Conservation (phyloP, 2,888 invertebrate genomes). For the Apeira syringaria region DNA sequence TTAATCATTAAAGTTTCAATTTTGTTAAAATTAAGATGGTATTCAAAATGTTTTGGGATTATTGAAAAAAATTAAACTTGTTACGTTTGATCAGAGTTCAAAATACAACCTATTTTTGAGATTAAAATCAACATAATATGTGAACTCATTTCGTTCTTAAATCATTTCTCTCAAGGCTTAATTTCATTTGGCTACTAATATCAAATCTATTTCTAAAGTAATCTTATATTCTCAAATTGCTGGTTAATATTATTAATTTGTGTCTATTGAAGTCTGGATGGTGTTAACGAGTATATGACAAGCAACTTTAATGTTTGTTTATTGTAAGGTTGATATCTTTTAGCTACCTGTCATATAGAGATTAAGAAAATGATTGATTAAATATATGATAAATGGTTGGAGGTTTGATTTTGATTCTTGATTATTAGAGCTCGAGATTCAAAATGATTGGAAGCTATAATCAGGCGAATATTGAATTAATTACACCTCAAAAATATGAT, state of each 20-base stretch:
- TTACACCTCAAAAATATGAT: too few species aligned
- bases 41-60: not conserved
- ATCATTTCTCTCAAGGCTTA: too few species aligned
- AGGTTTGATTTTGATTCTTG: not conserved
- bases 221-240: slow-evolving; percentile 12
- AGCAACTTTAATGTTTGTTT: not conserved
- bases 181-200: too few species aligned
- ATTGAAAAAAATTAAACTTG: not conserved
- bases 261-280: slow-evolving; percentile 7
- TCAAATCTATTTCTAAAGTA: not conserved
- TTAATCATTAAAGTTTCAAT: too few species aligned
- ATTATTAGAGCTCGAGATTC: too few species aligned
- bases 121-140: too few species aligned
- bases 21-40: too few species aligned
- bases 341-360: slow-evolving; percentile 7
- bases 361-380: slow-evolving; percentile 10
- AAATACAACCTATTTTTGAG: too few species aligned
- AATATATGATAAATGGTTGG: slow-evolving; percentile 2
- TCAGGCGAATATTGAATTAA: too few species aligned
- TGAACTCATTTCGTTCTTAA: too few species aligned
- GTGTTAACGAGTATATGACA: slow-evolving; percentile 8
- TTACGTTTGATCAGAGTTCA: too few species aligned
- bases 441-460: too few species aligned
- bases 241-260: slow-evolving; percentile 19
- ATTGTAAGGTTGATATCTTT: slow-evolving; percentile 7